These are phyloP conservation scores for Callinectes sapidus DNA, from an alignment of 2,888 invertebrate species.

Conservation along the genomic window DNA sequence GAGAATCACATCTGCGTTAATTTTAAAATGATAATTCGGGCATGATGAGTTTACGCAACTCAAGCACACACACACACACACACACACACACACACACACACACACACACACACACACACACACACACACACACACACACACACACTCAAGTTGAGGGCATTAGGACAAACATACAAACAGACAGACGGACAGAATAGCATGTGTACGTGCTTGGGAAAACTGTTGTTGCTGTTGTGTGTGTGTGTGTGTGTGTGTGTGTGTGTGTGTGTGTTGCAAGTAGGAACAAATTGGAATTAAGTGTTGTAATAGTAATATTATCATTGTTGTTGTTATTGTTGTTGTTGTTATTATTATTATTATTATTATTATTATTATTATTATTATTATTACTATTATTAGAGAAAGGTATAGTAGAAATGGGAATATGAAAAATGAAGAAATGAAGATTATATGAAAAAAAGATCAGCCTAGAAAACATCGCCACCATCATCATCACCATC, in stretches of 20 bases:
- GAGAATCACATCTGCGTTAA: neutral
- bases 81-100: neutral
- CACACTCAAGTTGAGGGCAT: neutral
- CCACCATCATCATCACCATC: no score
- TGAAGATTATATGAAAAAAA: neutral
- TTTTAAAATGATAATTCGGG: neutral
- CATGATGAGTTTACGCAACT: neutral
- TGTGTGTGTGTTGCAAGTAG: no score
- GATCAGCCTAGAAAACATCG: neutral
- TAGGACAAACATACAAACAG: no score
- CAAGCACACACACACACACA: conserved; percentile 14
- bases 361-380: no score
- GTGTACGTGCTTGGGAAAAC: neutral
- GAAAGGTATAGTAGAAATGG: neutral
- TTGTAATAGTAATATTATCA: no score
- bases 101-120: neutral
- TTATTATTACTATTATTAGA: neutral
- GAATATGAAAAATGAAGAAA: neutral
- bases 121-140: conserved; percentile 1
- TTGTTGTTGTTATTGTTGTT: no score
- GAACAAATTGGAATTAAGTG: no score
- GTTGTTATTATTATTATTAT: no score
- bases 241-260: neutral
- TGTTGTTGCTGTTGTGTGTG: no score
- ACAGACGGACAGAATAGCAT: no score